Evolutionary conservation across 2,113 vertebrate genomes (phyloP).

Genomic region (Rhodinocichla rosea): DNA sequence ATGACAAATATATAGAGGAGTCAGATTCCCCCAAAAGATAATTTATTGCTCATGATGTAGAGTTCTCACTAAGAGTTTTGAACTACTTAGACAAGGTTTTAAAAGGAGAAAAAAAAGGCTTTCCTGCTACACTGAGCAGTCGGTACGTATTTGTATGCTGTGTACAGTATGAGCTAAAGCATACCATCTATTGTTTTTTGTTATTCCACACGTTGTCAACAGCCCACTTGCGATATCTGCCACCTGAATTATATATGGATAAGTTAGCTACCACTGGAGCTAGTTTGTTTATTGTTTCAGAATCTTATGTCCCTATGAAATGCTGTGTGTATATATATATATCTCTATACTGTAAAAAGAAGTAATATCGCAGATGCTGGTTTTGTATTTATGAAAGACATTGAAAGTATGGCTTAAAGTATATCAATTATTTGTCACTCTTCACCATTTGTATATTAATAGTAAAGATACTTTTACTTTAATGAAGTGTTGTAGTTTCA

Average conservation of each 20-base stretch:
- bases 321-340: constrained; percentile 77
- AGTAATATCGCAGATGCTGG: constrained; percentile 77
- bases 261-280: constrained; percentile 56
- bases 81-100: constrained; percentile 23
- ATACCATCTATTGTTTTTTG: constrained; percentile 54
- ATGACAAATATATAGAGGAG: neutral
- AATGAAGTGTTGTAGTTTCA: constrained; percentile 71
- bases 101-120: neutral
- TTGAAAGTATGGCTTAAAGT: constrained; percentile 79
- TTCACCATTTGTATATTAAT: constrained; percentile 84
- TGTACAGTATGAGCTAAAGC: constrained; percentile 62
- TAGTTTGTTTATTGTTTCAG: constrained; percentile 69
- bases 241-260: constrained; percentile 64
- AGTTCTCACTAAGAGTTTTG: constrained; percentile 45
- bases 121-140: constrained; percentile 46
- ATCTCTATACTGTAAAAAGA: constrained; percentile 77
- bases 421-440: constrained; percentile 80
- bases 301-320: constrained; percentile 74
- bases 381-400: constrained; percentile 84
- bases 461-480: constrained; percentile 85
- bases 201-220: constrained; percentile 45
- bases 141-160: constrained; percentile 59
- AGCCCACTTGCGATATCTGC: constrained; percentile 49
- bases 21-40: neutral
- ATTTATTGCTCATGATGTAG: constrained; percentile 13